Percentiles rank a stretch among this genome's conserved stretches.
Conservation (phyloP, 2,888 invertebrate genomes). For the Sinohyriopsis cumingii region DNA sequence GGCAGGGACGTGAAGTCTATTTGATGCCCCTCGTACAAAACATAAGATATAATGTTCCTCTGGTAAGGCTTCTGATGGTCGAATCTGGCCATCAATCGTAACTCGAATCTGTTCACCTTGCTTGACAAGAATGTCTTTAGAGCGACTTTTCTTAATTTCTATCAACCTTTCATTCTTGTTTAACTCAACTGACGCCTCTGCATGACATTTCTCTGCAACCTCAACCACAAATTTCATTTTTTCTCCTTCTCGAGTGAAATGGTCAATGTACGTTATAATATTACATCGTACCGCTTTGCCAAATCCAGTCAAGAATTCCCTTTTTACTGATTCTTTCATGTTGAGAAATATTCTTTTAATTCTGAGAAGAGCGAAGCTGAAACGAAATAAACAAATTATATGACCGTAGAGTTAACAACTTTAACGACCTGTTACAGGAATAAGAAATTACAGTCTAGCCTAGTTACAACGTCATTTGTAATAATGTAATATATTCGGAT, state of each 20-base stretch:
- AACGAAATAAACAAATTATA: conserved; percentile 5
- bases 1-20: conserved; percentile 36
- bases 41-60: conserved; percentile 33
- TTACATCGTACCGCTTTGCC: conserved; percentile 39
- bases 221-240: conserved; percentile 40
- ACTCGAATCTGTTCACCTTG: conserved; percentile 36
- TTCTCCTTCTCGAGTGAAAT: conserved; percentile 33
- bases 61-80: conserved; percentile 24
- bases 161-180: conserved; percentile 30
- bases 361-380: conserved; percentile 35
- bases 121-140: conserved; percentile 37
- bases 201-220: conserved; percentile 29
- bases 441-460: too few relatives aligned
- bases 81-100: conserved; percentile 39
- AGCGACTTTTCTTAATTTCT: conserved; percentile 42
- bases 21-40: conserved; percentile 31
- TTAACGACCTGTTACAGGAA: too few relatives aligned
- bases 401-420: too few relatives aligned
- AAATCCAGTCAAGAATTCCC: conserved; percentile 42
- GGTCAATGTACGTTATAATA: conserved; percentile 41
- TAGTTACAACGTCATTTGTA: too few relatives aligned
- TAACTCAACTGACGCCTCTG: conserved; percentile 28
- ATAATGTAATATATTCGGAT: too few relatives aligned
- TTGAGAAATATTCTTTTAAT: conserved; percentile 45
- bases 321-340: conserved; percentile 47